Evolutionary conservation across 2,888 invertebrate species (phyloP), one percentile per base, ranked within the genome.

Genomic region (Branchipolynoe longqiensis): DNA sequence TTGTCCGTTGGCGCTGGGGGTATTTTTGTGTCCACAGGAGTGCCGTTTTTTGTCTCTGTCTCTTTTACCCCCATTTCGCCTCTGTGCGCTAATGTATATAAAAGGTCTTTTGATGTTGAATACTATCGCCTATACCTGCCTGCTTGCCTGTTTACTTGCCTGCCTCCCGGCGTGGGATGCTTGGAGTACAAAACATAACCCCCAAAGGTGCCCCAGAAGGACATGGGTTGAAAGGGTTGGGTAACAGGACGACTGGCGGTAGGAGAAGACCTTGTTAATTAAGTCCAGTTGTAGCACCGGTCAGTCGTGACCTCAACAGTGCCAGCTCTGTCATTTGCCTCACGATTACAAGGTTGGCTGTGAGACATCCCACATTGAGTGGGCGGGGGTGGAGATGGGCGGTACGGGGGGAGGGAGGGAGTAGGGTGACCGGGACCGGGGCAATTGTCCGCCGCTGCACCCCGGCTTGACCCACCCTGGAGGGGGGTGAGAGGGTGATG

Each of bases 401-500:
- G 73, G 38, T 14, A 62, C 62, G 12, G 62, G 62, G 62, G 73
- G 73, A 8, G 41, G 18, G 73, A 6, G 41, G 41, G 73, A 73
- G 1, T 22, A 25, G 25, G 18, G 3, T 3, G 31, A 25, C 41
- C 33, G 22, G 48, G 6, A 33, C 41, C 18, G 48, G 6, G n/a
- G 48, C 54, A 25, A 33, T 78, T 78, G 78, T 48, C 78, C 78
- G 25, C 14, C 48, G 28, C 28, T 25, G 36, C 28, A 28, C 31
- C 78, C 54, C 48, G 14, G 3, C 78, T n/a, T 78, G 78, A 78
- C 78, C 78, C 48, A 28, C 78, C 78, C 78, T 41, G 48, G 54
- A 48, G 54, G 48, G 28, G 28, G 38, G n/a, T n/a, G n/a, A n/a
- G n/a, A n/a, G n/a, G n/a, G n/a, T n/a, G n/a, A n/a, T n/a, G n/a